phyloP scores from a whole-genome alignment of 2,888 invertebrate species.

The Parnassius mnemosyne region DNA sequence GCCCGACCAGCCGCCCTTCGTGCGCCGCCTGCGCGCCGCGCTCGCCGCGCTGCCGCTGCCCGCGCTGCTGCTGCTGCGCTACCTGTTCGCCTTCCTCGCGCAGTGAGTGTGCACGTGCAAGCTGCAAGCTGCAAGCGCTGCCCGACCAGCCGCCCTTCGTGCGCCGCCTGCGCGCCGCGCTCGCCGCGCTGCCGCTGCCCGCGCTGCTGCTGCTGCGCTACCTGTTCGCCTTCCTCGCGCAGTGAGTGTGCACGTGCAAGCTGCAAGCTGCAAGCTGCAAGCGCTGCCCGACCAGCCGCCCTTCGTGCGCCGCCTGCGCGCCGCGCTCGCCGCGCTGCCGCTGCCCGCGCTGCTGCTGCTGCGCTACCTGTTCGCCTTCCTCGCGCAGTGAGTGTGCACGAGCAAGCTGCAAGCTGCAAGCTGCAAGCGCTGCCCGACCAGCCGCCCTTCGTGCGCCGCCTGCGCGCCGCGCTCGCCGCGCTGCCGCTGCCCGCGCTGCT shows the following conservation, averaged over 20 bases:
- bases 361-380: conserved; percentile 97
- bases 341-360: conserved; percentile 92
- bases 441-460: conserved; percentile 82
- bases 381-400: conserved; percentile 86
- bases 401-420: conserved; percentile 86
- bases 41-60: conserved; percentile 89
- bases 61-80: conserved; percentile 94
- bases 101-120: conserved; percentile 86
- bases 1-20: conserved; percentile 82
- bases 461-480: too few species aligned
- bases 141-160: conserved; percentile 82
- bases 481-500: too few species aligned
- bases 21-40: conserved; percentile 80
- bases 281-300: conserved; percentile 82
- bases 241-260: too few species aligned
- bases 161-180: conserved; percentile 69
- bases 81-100: conserved; percentile 97
- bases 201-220: too few species aligned
- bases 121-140: too few species aligned
- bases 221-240: too few species aligned
- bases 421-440: conserved; percentile 72
- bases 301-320: conserved; percentile 76
- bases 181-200: too few species aligned
- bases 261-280: conserved; percentile 27
- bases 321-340: conserved; percentile 90